These are phyloP conservation scores for Pelusios castaneus DNA, from an alignment of 2,113 vertebrate genomes.

Conservation along the genomic window DNA sequence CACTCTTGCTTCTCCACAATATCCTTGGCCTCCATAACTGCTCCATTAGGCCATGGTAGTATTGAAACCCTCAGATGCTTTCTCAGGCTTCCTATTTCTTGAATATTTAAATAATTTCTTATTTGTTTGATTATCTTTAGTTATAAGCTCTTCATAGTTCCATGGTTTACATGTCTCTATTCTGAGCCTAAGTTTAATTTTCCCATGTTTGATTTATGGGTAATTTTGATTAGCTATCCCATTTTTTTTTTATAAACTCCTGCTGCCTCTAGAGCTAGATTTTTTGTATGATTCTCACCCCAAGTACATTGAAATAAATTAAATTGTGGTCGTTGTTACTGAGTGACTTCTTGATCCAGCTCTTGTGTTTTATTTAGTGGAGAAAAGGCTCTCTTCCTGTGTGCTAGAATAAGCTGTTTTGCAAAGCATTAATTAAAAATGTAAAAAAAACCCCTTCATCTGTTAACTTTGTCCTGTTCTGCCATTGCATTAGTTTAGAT, in stretches of 20 bases:
- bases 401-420: not conserved
- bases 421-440: not conserved
- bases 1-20: not conserved
- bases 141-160: rapidly evolving
- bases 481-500: not conserved
- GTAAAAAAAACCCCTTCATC: too few relatives aligned
- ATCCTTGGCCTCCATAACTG: not conserved
- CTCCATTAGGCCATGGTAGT: not conserved
- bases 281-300: not conserved
- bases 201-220: not conserved
- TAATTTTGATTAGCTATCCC: slow-evolving; percentile 25
- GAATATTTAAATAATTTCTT: not conserved
- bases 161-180: slow-evolving; percentile 4
- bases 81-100: not conserved
- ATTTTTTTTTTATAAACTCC: not conserved
- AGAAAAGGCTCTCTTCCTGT: not conserved
- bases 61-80: not conserved
- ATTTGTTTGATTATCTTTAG: not conserved
- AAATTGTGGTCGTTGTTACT: not conserved
- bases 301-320: slow-evolving; percentile 4
- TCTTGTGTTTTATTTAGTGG: not conserved
- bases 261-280: not conserved
- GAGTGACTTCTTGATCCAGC: not conserved
- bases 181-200: slow-evolving; percentile 29
- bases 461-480: not conserved